These are phyloP conservation scores for Drosophila orena DNA, from an alignment of 1,140 invertebrate genomes.

Conservation along the genomic window DNA sequence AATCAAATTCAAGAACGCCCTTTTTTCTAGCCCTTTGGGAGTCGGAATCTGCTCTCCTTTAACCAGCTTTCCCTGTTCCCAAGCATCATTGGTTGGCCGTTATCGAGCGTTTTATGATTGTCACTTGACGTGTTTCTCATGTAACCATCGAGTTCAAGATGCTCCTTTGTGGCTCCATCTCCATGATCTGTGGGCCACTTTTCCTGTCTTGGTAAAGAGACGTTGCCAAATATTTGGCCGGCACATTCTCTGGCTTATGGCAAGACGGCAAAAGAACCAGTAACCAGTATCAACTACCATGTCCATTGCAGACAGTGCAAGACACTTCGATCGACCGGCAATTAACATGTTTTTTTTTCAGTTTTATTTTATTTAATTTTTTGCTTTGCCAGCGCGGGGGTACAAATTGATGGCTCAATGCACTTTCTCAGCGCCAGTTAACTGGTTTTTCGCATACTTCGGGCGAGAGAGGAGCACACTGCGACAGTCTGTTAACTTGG, in stretches of 20 bases:
- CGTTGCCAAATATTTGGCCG: conserved; percentile 72
- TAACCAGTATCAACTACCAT: conserved; percentile 47
- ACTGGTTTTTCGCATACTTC: conserved; percentile 20
- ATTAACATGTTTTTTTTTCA: conserved; percentile 68
- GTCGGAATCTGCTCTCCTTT: not conserved
- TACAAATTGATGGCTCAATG: conserved; percentile 57
- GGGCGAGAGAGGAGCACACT: conserved; percentile 16
- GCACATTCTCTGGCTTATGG: conserved; percentile 51
- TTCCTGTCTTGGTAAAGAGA: conserved; percentile 48
- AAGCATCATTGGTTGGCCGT: conserved; percentile 2
- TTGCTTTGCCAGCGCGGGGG: not conserved
- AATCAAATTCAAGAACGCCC: not conserved
- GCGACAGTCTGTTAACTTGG: conserved; percentile 39
- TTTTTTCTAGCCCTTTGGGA: not conserved
- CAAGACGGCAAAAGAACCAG: conserved; percentile 69
- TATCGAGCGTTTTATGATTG: conserved; percentile 22
- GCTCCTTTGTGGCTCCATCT: not conserved
- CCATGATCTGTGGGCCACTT: conserved; percentile 38
- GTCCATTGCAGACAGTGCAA: conserved; percentile 27
- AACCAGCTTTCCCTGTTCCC: conserved; percentile 37
- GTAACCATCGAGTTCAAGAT: conserved; percentile 35
- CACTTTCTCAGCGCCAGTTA: conserved; percentile 73
- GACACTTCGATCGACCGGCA: conserved; percentile 48
- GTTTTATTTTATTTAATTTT: not conserved
- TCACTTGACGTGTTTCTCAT: conserved; percentile 43